phyloP scores from a whole-genome alignment of 2,888 invertebrate species.

The Phanerotoma sp. region DNA sequence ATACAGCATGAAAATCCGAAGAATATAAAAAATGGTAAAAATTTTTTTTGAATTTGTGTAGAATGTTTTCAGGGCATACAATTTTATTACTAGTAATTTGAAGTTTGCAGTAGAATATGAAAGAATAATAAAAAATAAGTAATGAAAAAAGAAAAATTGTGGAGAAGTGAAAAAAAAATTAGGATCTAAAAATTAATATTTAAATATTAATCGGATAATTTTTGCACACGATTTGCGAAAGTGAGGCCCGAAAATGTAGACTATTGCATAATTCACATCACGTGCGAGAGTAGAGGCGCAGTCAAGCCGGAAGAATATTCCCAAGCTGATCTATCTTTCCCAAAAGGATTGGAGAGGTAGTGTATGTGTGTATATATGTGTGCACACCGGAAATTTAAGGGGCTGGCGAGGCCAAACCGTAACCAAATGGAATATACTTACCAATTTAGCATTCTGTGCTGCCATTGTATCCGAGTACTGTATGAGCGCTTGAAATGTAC shows the following conservation, averaged over 20 bases:
- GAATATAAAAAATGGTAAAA: not conserved
- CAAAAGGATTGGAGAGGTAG: conserved; percentile 22
- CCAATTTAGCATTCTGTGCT: conserved; percentile 95
- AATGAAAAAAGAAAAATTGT: not conserved
- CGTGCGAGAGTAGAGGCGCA: conserved; percentile 5
- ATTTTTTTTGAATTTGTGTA: not conserved
- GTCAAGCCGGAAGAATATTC: conserved; percentile 32
- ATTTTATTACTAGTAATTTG: too few species aligned
- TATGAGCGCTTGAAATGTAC: conserved; percentile 97
- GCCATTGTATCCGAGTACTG: conserved; percentile 97
- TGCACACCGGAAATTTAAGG: conserved; percentile 37
- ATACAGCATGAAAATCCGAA: not conserved
- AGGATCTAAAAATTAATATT: not conserved
- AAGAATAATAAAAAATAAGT: not conserved
- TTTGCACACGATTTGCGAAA: conserved; percentile 9
- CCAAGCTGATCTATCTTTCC: conserved; percentile 25
- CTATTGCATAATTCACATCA: conserved; percentile 19
- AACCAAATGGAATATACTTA: conserved; percentile 59
- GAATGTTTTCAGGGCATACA: conserved; percentile 10
- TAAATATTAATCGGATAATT: conserved; percentile 18
- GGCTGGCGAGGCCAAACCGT: conserved; percentile 18
- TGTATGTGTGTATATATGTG: conserved; percentile 9
- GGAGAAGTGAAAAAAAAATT: not conserved
- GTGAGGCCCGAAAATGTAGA: conserved; percentile 17
- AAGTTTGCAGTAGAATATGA: not conserved